These are phyloP conservation scores for Apamea epomidion DNA, from an alignment of 2,888 invertebrate genomes.

Conservation along the genomic window DNA sequence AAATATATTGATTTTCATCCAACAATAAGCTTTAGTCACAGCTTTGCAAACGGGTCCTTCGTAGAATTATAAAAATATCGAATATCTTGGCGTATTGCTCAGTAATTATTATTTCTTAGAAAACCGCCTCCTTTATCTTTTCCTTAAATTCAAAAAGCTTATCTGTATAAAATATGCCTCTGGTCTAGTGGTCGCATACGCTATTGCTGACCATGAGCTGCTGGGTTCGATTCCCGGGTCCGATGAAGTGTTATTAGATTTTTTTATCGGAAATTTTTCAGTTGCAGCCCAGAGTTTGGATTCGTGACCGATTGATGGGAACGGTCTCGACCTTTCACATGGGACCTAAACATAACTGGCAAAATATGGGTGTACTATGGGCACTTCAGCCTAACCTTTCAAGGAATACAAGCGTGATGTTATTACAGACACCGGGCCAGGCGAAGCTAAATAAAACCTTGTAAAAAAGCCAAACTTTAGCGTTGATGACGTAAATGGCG, in stretches of 20 bases:
- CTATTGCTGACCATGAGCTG: background rate
- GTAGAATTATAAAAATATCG: constrained; percentile 12
- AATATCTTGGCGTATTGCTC: background rate
- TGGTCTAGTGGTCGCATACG: background rate
- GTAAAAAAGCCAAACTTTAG: background rate
- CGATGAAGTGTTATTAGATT: background rate
- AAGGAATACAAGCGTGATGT: background rate
- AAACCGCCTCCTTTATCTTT: background rate
- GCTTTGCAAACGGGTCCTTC: background rate
- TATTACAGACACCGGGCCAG: no score
- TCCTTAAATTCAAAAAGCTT: background rate
- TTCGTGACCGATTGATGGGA: background rate
- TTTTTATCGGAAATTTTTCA: background rate
- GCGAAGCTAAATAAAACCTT: no score
- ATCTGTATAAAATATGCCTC: background rate
- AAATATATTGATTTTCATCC: constrained; percentile 4
- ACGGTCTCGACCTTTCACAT: background rate
- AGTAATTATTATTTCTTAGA: constrained; percentile 1
- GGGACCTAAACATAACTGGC: background rate
- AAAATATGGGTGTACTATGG: background rate
- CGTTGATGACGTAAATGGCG: background rate
- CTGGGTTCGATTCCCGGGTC: background rate
- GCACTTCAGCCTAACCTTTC: no score
- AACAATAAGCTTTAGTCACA: constrained; percentile 10
- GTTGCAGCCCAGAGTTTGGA: background rate